phyloP scores from a whole-genome alignment of 2,113 vertebrate species.

The Psammodynastes pulverulentus region DNA sequence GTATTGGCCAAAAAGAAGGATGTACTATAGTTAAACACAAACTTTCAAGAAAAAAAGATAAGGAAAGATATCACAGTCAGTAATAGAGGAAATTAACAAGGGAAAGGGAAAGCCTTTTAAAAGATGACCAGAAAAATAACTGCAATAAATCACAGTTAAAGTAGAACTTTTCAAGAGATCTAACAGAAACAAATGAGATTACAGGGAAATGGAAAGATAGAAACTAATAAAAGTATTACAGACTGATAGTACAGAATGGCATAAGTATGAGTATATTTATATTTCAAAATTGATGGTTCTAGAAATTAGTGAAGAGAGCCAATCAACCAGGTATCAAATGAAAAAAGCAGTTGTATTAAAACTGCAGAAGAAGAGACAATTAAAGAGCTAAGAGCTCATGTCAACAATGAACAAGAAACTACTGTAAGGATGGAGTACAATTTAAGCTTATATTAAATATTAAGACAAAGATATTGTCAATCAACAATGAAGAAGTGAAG shows the following conservation, averaged over 20 bases:
- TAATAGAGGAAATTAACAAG: not conserved
- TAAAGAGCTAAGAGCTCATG: not conserved
- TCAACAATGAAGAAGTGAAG: not conserved
- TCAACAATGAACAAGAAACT: not conserved
- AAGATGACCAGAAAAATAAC: not conserved
- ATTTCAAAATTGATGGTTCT: not conserved
- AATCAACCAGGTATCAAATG: not conserved
- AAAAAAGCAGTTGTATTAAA: not conserved
- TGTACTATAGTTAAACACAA: not conserved
- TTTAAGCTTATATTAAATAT: not conserved
- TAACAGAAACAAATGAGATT: not conserved
- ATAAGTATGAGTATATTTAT: not conserved
- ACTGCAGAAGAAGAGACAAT: not conserved
- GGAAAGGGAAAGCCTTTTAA: not conserved
- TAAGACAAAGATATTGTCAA: not conserved
- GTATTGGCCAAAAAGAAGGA: not conserved
- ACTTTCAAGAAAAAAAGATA: not conserved
- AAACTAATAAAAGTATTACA: not conserved
- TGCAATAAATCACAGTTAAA: not conserved
- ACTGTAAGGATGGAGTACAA: not conserved
- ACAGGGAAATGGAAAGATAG: not conserved
- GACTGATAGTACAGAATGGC: not conserved
- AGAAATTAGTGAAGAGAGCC: not conserved
- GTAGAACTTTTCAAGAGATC: not conserved
- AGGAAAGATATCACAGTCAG: not conserved